Conservation (phyloP, 2,888 invertebrate genomes). For the Leptopilina syphax region DNA sequence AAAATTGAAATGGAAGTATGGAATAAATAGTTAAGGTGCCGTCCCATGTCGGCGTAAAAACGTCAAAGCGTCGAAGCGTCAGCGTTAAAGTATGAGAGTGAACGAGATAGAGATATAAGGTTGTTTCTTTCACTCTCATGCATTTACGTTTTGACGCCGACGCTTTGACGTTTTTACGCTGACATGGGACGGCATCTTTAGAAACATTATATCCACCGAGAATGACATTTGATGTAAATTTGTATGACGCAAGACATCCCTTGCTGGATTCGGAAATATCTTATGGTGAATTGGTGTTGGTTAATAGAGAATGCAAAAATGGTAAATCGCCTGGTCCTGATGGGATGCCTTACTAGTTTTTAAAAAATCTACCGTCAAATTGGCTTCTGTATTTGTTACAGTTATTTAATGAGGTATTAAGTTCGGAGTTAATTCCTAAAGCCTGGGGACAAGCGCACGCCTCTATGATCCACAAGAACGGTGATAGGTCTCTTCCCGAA, state of each 20-base stretch:
- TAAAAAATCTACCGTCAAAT: slow-evolving; percentile 28
- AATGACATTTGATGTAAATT: background rate
- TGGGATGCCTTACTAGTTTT: background rate
- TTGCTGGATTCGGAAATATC: background rate
- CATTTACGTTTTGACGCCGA: too few species aligned
- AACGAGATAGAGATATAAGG: too few species aligned
- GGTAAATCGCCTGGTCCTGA: background rate
- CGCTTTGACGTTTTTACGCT: too few species aligned
- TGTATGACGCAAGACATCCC: slow-evolving; percentile 10
- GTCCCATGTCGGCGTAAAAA: too few species aligned
- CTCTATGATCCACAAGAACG: slow-evolving; percentile 34
- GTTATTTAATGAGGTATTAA: slow-evolving; percentile 8
- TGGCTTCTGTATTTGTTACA: slow-evolving; percentile 18
- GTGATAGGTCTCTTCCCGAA: too few species aligned
- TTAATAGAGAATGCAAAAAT: slow-evolving; percentile 9
- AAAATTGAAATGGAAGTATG: background rate
- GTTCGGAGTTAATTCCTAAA: background rate
- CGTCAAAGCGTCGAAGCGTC: too few species aligned
- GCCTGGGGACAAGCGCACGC: slow-evolving; percentile 12
- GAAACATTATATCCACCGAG: background rate
- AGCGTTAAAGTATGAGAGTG: too few species aligned
- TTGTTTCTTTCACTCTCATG: too few species aligned
- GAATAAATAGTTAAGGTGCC: background rate
- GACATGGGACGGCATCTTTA: background rate
- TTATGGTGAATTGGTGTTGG: background rate